Evolutionary conservation across 1,140 invertebrate genomes (phyloP).

Genomic region (Pseudoatta argentina): DNA sequence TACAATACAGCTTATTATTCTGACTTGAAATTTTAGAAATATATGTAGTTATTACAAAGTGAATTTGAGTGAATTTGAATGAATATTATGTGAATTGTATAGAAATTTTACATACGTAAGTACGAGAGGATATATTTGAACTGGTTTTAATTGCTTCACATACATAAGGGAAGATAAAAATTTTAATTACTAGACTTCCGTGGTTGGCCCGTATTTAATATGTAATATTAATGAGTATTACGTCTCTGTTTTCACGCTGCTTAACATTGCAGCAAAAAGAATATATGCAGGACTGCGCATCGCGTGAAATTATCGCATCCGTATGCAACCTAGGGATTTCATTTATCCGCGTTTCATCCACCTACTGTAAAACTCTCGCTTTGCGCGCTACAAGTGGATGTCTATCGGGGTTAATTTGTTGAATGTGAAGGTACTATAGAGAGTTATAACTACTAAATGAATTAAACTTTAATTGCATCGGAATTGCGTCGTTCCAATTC

Average conservation of each 20-base stretch:
- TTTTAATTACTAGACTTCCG: constrained; percentile 41
- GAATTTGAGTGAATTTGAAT: no score
- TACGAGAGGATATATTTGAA: background rate
- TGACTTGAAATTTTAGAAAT: background rate
- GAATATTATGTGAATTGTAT: background rate
- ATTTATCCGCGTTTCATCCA: constrained; percentile 40
- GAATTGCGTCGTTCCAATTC: constrained; percentile 39
- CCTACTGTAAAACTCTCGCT: constrained; percentile 31
- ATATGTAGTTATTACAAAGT: background rate
- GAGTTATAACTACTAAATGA: constrained; percentile 56
- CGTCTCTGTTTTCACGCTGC: constrained; percentile 32
- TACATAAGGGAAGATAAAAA: constrained; percentile 9
- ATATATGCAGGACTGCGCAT: constrained; percentile 14
- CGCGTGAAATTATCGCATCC: constrained; percentile 48
- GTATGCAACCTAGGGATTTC: constrained; percentile 38
- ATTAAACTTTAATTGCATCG: constrained; percentile 62
- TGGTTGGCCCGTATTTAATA: constrained; percentile 20
- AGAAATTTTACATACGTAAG: background rate
- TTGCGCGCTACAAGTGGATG: constrained; percentile 50
- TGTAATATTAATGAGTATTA: constrained; percentile 42
- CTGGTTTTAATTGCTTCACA: constrained; percentile 14
- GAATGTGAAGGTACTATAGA: constrained; percentile 41
- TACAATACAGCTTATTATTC: background rate
- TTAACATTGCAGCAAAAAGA: constrained; percentile 33
- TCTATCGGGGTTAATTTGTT: constrained; percentile 59